A percentile compares a stretch with the other conserved stretches of the same genome.
Conservation (phyloP, 1,140 invertebrate species). For the Musca domestica region DNA sequence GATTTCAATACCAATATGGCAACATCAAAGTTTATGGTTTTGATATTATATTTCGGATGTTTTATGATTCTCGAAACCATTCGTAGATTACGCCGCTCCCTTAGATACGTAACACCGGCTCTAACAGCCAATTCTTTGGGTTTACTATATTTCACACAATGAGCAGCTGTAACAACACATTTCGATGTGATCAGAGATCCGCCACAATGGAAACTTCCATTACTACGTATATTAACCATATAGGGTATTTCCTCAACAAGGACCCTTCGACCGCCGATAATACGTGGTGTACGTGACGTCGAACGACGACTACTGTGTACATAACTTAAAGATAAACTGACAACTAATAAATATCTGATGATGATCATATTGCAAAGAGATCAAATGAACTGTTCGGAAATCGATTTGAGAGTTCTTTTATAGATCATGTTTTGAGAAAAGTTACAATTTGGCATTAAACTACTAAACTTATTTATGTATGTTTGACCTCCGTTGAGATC, state of each 20-base stretch:
- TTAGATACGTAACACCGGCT: conserved; percentile 36
- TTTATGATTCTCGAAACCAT: conserved; percentile 28
- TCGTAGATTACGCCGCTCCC: conserved; percentile 23
- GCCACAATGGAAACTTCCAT: conserved; percentile 38
- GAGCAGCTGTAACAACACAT: conserved; percentile 43
- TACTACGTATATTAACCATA: conserved; percentile 37
- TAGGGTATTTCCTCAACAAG: conserved; percentile 38
- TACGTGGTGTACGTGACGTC: background rate
- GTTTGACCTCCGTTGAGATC: too few relatives aligned
- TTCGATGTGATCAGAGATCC: conserved; percentile 38
- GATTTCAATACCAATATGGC: conserved; percentile 33
- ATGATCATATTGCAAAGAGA: too few relatives aligned
- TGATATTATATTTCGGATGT: background rate
- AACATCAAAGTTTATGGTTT: conserved; percentile 31
- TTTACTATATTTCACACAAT: conserved; percentile 26
- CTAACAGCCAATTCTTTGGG: conserved; percentile 32
- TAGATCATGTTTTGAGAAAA: too few relatives aligned
- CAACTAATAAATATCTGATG: too few relatives aligned
- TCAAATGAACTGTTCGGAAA: too few relatives aligned
- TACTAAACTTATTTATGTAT: too few relatives aligned
- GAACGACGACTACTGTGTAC: too few relatives aligned
- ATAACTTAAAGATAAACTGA: too few relatives aligned
- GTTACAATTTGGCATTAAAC: too few relatives aligned
- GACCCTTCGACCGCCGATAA: conserved; percentile 13
- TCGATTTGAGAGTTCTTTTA: too few relatives aligned